Evolutionary conservation across 2,797 vertebrate species (phyloP).

Genomic region (Gallinago solitaria): DNA sequence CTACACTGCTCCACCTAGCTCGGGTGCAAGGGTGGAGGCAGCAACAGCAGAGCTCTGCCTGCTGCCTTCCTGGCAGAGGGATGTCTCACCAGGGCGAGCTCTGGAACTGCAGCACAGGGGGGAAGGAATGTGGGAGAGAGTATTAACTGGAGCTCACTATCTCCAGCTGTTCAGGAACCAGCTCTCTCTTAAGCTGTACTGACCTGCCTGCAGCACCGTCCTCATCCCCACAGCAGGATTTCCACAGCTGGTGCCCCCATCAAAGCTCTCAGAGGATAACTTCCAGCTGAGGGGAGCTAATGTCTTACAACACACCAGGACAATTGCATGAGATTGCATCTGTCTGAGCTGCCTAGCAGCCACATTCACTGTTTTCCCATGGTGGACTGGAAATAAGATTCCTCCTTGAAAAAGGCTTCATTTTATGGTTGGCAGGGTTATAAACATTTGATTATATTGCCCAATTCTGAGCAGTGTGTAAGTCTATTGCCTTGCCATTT

Average conservation of each 20-base stretch:
- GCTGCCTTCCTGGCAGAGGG: background rate
- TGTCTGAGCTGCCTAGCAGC: background rate
- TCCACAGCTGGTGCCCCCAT: constrained; percentile 1
- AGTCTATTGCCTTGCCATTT: background rate
- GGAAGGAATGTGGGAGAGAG: background rate
- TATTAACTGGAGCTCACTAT: background rate
- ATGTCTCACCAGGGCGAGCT: background rate
- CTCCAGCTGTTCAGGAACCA: background rate
- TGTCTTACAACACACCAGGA: constrained; percentile 2
- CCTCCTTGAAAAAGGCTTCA: constrained; percentile 8
- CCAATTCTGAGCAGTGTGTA: background rate
- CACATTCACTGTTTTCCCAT: background rate
- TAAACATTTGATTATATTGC: background rate
- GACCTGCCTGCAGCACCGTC: constrained; percentile 21
- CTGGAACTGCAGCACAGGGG: background rate
- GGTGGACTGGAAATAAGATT: background rate
- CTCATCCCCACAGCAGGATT: background rate
- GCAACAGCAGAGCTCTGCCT: background rate
- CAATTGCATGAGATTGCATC: background rate
- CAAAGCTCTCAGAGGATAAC: background rate
- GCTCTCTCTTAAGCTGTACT: background rate
- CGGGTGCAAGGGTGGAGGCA: background rate
- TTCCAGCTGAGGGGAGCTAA: background rate
- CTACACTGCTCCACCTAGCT: background rate
- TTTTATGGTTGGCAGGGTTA: background rate